Evolutionary conservation across 2,888 invertebrate genomes (phyloP).

Genomic region (Mycogona germanica): DNA sequence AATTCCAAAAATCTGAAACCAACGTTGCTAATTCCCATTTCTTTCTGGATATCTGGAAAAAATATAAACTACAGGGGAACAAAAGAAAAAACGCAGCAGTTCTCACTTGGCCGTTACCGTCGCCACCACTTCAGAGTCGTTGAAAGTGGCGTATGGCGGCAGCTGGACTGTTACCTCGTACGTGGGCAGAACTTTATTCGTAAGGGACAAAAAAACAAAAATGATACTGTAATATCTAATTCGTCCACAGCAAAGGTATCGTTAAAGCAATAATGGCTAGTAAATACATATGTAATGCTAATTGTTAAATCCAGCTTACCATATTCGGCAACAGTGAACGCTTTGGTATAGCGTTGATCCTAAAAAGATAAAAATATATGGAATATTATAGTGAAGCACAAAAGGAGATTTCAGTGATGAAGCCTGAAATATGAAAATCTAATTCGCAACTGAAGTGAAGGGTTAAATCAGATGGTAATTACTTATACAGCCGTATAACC

Average conservation of each 20-base stretch:
- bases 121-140: conserved; percentile 61
- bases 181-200: conserved; percentile 62
- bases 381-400: too few relatives aligned
- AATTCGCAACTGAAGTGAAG: too few relatives aligned
- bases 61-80: not conserved
- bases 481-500: too few relatives aligned
- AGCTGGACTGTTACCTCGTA: conserved; percentile 77
- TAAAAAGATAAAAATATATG: conserved; percentile 4
- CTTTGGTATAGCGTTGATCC: conserved; percentile 53
- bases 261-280: not conserved
- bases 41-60: not conserved
- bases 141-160: conserved; percentile 66
- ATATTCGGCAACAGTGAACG: conserved; percentile 75
- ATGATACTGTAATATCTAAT: not conserved
- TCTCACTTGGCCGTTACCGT: conserved; percentile 68
- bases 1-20: not conserved
- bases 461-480: too few relatives aligned
- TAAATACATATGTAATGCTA: not conserved
- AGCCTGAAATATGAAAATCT: not conserved
- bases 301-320: conserved; percentile 19
- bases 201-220: not conserved
- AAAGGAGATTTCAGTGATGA: not conserved
- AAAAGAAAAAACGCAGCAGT: not conserved
- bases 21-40: too few relatives aligned
- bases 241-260: not conserved